Conservation (phyloP, 1,140 invertebrate genomes). For the Drosophila ercepeae region DNA sequence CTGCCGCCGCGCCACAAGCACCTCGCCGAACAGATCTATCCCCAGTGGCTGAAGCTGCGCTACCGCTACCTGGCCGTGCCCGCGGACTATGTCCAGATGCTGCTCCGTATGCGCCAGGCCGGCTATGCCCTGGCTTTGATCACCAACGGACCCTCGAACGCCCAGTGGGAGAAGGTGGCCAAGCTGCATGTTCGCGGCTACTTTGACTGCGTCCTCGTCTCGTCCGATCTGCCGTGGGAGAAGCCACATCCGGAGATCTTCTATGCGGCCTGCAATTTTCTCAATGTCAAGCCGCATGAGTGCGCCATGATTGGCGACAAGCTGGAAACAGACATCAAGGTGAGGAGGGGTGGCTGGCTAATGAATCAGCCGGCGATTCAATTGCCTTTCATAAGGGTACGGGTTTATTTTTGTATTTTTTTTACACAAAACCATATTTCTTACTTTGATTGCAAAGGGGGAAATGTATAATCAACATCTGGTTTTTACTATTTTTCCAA, state of each 20-base stretch:
- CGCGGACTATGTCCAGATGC: constrained; percentile 87
- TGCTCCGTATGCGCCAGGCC: constrained; percentile 86
- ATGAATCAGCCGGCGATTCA: neutral
- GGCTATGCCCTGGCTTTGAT: constrained; percentile 91
- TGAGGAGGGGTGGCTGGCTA: constrained; percentile 50
- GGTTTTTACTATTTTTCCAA: too few relatives aligned
- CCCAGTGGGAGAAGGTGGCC: constrained; percentile 94
- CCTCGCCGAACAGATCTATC: constrained; percentile 88
- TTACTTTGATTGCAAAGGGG: too few relatives aligned
- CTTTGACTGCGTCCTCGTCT: constrained; percentile 92
- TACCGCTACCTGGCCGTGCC: constrained; percentile 89
- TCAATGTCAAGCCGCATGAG: constrained; percentile 88
- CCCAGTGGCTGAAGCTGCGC: constrained; percentile 90
- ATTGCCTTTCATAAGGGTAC: neutral
- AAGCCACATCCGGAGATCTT: constrained; percentile 92
- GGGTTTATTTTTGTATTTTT: too few relatives aligned
- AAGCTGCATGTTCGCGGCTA: constrained; percentile 87
- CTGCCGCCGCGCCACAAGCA: constrained; percentile 89
- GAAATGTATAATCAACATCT: too few relatives aligned
- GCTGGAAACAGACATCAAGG: constrained; percentile 92
- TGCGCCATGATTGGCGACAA: constrained; percentile 95
- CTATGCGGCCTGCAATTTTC: constrained; percentile 89
- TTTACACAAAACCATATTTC: too few relatives aligned
- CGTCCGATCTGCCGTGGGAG: constrained; percentile 92
- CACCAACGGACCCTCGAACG: constrained; percentile 92